phyloP scores from a whole-genome alignment of 2,113 vertebrate genomes.

The rabbit (Oryctolagus cuniculus) region DNA sequence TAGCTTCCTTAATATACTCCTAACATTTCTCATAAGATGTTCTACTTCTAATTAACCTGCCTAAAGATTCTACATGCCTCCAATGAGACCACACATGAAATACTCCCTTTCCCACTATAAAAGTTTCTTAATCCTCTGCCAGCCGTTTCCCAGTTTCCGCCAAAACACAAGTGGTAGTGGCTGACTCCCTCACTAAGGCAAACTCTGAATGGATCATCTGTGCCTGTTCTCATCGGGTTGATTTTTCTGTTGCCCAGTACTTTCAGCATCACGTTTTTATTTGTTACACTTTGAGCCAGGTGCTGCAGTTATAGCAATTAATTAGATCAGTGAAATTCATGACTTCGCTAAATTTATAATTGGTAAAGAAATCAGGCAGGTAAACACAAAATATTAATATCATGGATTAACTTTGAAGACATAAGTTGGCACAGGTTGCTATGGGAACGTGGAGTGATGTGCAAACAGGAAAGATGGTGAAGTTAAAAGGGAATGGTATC shows the following conservation, averaged over 20 bases:
- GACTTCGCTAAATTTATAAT: neutral
- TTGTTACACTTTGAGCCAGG: neutral
- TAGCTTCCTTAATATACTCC: neutral
- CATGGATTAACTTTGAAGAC: neutral
- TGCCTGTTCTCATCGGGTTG: neutral
- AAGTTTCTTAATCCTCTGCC: neutral
- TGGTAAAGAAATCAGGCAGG: constrained; percentile 20
- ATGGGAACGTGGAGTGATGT: neutral
- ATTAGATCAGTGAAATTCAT: neutral
- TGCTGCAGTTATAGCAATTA: neutral
- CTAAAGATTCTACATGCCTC: neutral
- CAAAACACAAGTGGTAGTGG: neutral
- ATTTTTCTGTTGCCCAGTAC: neutral
- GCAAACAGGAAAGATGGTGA: neutral
- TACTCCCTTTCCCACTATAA: neutral
- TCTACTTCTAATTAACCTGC: neutral
- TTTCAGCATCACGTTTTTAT: neutral
- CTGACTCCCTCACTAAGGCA: neutral
- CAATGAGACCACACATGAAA: neutral
- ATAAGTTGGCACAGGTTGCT: neutral
- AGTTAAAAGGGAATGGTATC: neutral
- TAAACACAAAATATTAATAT: constrained; percentile 36
- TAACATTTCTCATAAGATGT: neutral
- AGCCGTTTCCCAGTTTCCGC: neutral
- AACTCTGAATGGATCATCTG: neutral